Conservation (phyloP, 2,888 invertebrate species). For the Gryllus longicercus region DNA sequence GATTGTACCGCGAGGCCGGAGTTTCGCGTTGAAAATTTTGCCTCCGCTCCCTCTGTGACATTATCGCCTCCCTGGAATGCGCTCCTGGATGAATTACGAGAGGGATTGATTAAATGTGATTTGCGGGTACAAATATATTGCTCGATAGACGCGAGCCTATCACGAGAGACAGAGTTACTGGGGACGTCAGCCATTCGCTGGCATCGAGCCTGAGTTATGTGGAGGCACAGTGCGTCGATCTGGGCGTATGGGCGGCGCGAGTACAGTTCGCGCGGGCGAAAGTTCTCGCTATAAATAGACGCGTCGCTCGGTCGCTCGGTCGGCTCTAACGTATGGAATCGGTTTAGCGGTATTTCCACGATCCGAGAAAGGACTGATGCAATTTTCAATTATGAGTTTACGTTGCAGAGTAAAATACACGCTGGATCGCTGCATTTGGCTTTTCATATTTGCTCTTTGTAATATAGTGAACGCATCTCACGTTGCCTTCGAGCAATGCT, state of each 20-base stretch:
- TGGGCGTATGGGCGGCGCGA: neutral
- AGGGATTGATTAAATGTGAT: constrained; percentile 17
- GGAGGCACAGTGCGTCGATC: neutral
- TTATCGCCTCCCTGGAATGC: constrained; percentile 2
- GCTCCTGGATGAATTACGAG: neutral
- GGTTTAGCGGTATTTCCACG: neutral
- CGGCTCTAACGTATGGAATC: neutral
- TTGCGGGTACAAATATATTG: neutral
- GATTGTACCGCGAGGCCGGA: too few relatives aligned
- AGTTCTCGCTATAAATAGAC: neutral
- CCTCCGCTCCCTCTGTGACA: neutral
- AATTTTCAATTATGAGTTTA: too few relatives aligned
- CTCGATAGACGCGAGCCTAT: neutral
- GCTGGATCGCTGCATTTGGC: too few relatives aligned
- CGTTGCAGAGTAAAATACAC: too few relatives aligned
- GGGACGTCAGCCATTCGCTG: neutral
- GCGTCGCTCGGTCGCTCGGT: neutral
- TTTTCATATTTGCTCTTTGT: too few relatives aligned
- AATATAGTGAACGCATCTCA: too few relatives aligned
- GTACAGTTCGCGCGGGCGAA: neutral
- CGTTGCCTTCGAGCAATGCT: too few relatives aligned
- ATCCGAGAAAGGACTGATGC: neutral
- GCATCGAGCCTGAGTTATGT: neutral
- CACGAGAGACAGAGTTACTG: neutral
- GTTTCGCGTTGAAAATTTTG: neutral